Base-by-base conservation (phyloP, 2,113 vertebrate species). In the Semnopithecus entellus region DNA sequence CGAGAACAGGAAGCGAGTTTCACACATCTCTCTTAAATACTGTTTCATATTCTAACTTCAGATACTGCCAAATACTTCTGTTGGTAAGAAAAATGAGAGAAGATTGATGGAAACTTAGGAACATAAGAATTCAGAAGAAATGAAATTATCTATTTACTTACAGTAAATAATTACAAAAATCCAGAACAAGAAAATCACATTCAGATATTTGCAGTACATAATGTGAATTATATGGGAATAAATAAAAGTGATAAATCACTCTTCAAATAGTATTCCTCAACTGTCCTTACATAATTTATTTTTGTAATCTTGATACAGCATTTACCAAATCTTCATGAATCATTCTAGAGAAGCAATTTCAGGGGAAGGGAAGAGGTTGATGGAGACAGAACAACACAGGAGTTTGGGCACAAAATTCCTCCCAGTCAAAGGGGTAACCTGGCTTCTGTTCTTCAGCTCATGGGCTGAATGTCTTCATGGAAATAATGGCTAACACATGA, bases 301-400 rank as follows among this genome's bases (percentile, higher is more conserved):
- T 61, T 91, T 81, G 70, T 93, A 76, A 68, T n/a, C 20, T 55
- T 79, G 1, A 25, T 93, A 48, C 18, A 50, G 18, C 11, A 75
- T 61, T 73, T 93, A 85, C 70, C 30, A 89, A 96, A 78, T 95
- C 35, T 93, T 95, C 72, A 75, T 20, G 50, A 88, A 50, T 64
- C n/a, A 79, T 66, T 83, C 61, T 52, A 92, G 52, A 59, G 27
- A 55, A 90, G 14, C 32, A 43, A 83, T 72, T 96, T 91, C 27
- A 89, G 20, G 9, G 45, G 38, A 82, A 70, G 13, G 20, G n/a
- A 84, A 97, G 79, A 61, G 12, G 27, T 55, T 35, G 72, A 20
- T 66, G 23, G 23, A 78, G 18, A 23, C 59, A 73, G 40, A 83
- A 73, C 16, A 27, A 43, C 3, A 61, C 4, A 87, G 48, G 91